These are phyloP conservation scores for Agelas oroides DNA, from an alignment of 37 sponge, comb jelly and placozoan genomes.

Conservation along the genomic window DNA sequence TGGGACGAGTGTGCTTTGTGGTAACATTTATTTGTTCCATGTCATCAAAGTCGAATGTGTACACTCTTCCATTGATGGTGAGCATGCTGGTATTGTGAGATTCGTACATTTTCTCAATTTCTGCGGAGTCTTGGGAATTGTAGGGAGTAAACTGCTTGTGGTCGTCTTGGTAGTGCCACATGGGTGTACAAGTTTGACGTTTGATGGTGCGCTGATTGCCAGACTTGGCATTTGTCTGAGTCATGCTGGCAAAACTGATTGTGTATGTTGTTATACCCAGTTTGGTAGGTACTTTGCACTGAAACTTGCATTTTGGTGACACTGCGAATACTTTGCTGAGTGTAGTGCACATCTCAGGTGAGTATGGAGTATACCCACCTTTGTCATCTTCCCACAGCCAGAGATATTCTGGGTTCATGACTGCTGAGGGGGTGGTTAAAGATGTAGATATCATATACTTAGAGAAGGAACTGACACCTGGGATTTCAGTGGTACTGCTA, in stretches of 20 bases:
- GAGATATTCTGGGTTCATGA: background rate
- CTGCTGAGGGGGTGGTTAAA: background rate
- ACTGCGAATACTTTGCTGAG: background rate
- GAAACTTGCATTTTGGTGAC: background rate
- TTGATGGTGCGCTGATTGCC: background rate
- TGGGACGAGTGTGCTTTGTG: background rate
- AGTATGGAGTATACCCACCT: background rate
- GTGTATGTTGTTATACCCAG: background rate
- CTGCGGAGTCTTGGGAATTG: background rate
- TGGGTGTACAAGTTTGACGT: too few species aligned
- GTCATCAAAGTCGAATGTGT: constrained; percentile 16
- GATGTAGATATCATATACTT: too few species aligned
- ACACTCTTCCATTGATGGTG: background rate
- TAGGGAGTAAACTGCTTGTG: background rate
- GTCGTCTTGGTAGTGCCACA: background rate
- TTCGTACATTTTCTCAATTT: constrained; percentile 17
- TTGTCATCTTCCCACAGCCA: constrained; percentile 9
- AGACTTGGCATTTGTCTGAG: constrained; percentile 12
- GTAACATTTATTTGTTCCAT: constrained; percentile 7
- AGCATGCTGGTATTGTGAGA: background rate
- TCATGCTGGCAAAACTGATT: constrained; percentile 14
- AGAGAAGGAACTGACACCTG: too few species aligned
- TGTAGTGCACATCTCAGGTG: background rate
- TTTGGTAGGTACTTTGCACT: background rate
- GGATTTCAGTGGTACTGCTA: too few species aligned